Evolutionary conservation across 2,888 invertebrate genomes (phyloP).

Genomic region (Caenorhabditis becei): DNA sequence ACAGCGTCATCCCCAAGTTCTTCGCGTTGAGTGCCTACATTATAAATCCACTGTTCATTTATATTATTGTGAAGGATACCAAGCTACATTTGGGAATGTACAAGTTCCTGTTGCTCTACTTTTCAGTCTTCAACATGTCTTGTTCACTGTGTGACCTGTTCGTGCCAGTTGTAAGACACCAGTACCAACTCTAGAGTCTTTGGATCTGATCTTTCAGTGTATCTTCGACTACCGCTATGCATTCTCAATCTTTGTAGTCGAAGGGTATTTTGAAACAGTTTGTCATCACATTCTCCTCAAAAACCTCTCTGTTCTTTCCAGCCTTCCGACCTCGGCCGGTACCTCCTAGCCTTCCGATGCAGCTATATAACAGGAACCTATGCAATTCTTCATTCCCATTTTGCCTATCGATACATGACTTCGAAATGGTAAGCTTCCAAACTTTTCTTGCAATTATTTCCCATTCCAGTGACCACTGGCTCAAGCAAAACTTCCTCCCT

Average conservation of each 20-base stretch:
- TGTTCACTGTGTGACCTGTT: slow-evolving; percentile 30
- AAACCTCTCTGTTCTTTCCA: slow-evolving; percentile 10
- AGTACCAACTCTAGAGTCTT: background rate
- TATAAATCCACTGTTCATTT: slow-evolving; percentile 32
- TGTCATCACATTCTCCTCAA: background rate
- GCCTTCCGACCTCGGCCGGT: slow-evolving; percentile 15
- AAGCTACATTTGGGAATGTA: slow-evolving; percentile 23
- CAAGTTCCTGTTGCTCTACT: slow-evolving; percentile 26
- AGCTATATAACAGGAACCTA: slow-evolving; percentile 31
- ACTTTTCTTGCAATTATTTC: background rate
- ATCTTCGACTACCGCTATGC: slow-evolving; percentile 24
- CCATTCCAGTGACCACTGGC: slow-evolving; percentile 13
- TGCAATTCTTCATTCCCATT: slow-evolving; percentile 39
- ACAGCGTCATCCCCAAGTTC: slow-evolving; percentile 17
- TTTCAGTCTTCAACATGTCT: slow-evolving; percentile 35
- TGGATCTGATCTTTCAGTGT: slow-evolving; percentile 3
- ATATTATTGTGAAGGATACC: slow-evolving; percentile 11
- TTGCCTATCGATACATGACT: slow-evolving; percentile 25
- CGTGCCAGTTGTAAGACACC: slow-evolving; percentile 16
- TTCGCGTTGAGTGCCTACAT: slow-evolving; percentile 12
- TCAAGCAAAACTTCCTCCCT: slow-evolving; percentile 13
- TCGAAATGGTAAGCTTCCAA: background rate
- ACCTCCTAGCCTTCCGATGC: slow-evolving; percentile 21
- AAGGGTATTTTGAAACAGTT: slow-evolving; percentile 28
- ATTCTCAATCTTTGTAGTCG: slow-evolving; percentile 19